Conservation (phyloP, 2,888 invertebrate genomes). For the Coenonympha arcania region DNA sequence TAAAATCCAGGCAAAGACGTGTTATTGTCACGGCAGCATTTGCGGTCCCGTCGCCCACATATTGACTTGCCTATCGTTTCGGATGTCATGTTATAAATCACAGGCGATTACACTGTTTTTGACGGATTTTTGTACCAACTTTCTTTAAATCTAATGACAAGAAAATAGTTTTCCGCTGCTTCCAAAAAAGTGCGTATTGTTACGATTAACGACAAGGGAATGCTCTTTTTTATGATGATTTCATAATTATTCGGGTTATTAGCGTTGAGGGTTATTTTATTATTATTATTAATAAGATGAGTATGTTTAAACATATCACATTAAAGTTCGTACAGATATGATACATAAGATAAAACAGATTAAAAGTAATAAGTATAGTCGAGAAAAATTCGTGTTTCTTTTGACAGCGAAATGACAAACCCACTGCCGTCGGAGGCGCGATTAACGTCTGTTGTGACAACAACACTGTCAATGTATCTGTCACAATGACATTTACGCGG, state of each 20-base stretch:
- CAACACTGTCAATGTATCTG: not conserved
- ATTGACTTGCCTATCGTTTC: conserved; percentile 1
- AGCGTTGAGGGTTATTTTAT: too few relatives aligned
- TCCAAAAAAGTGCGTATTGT: too few relatives aligned
- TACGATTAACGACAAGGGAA: not conserved
- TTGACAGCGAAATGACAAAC: not conserved
- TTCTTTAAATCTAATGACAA: too few relatives aligned
- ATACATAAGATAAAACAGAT: not conserved
- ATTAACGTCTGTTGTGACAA: not conserved
- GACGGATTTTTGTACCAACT: not conserved
- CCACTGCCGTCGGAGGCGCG: not conserved
- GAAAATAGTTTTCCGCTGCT: too few relatives aligned
- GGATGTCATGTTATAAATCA: not conserved
- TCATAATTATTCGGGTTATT: too few relatives aligned
- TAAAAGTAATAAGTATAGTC: not conserved
- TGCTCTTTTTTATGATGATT: too few relatives aligned
- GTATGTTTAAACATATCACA: too few relatives aligned
- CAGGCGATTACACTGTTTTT: not conserved
- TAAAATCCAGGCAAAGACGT: conserved; percentile 33
- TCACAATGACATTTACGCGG: not conserved
- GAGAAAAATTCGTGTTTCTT: not conserved
- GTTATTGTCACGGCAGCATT: conserved; percentile 22
- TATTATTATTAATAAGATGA: too few relatives aligned
- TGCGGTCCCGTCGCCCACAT: conserved; percentile 19
- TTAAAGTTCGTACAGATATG: too few relatives aligned